These are phyloP conservation scores for Ammodytes marinus DNA, from an alignment of 2,113 vertebrate genomes.

Conservation along the genomic window DNA sequence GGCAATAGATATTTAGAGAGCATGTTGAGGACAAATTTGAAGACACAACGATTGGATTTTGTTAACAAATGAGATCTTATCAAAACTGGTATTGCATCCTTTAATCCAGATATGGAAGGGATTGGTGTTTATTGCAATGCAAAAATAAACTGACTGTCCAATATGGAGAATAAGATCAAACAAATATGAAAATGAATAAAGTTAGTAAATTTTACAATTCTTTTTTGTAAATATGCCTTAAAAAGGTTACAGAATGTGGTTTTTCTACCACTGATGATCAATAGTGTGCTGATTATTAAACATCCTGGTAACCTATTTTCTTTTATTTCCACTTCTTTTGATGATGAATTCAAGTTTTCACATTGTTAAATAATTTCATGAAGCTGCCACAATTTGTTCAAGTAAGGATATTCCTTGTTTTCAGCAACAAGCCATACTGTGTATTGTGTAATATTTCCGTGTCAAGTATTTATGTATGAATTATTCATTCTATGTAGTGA, in stretches of 20 bases:
- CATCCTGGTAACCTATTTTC: not conserved
- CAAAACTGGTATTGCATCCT: not conserved
- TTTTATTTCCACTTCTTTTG: too few relatives aligned
- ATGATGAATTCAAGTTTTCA: not conserved
- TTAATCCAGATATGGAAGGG: not conserved
- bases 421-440: not conserved
- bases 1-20: slow-evolving; percentile 27
- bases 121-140: not conserved
- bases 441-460: not conserved
- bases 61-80: not conserved
- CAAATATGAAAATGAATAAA: not conserved
- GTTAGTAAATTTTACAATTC: not conserved
- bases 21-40: slow-evolving; percentile 14
- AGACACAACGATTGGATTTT: slow-evolving; percentile 2
- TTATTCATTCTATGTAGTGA: slow-evolving; percentile 15
- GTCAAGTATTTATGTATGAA: not conserved
- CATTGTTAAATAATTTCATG: not conserved
- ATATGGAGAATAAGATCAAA: not conserved
- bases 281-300: not conserved
- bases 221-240: too few relatives aligned
- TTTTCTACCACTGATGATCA: not conserved
- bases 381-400: not conserved
- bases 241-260: too few relatives aligned
- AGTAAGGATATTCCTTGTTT: not conserved
- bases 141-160: not conserved